Evolutionary conservation across 2,113 vertebrate species (phyloP).

Genomic region (Macroglossus sobrinus): DNA sequence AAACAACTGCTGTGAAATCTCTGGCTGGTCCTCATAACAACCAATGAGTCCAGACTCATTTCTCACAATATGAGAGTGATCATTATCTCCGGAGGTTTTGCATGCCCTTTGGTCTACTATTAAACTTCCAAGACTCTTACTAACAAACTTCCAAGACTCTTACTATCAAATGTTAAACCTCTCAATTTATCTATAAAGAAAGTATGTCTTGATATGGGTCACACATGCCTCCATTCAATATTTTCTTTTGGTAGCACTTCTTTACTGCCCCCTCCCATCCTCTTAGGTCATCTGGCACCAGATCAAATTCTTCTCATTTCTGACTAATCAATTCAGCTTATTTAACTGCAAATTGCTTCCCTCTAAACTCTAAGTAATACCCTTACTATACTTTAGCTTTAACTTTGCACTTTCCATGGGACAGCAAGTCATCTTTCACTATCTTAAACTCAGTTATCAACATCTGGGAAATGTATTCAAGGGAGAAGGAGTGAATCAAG

Average conservation of each 20-base stretch:
- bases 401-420: background rate
- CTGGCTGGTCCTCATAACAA: background rate
- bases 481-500: background rate
- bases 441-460: background rate
- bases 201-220: background rate
- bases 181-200: slow-evolving; percentile 40
- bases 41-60: background rate
- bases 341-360: slow-evolving; percentile 15
- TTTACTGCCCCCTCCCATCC: background rate
- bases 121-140: background rate
- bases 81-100: background rate
- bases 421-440: background rate
- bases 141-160: slow-evolving; percentile 25
- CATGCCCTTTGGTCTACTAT: background rate
- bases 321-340: background rate
- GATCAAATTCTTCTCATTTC: slow-evolving; percentile 1
- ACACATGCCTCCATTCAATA: background rate
- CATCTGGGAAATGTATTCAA: background rate
- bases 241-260: background rate
- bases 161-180: background rate
- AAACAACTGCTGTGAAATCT: background rate
- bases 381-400: background rate
- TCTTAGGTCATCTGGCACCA: background rate
- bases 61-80: background rate
- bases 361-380: slow-evolving; percentile 12